Evolutionary conservation across 2,888 invertebrate species (phyloP), one percentile per base, ranked within the genome.

Genomic region (Eristalinus aeneus): DNA sequence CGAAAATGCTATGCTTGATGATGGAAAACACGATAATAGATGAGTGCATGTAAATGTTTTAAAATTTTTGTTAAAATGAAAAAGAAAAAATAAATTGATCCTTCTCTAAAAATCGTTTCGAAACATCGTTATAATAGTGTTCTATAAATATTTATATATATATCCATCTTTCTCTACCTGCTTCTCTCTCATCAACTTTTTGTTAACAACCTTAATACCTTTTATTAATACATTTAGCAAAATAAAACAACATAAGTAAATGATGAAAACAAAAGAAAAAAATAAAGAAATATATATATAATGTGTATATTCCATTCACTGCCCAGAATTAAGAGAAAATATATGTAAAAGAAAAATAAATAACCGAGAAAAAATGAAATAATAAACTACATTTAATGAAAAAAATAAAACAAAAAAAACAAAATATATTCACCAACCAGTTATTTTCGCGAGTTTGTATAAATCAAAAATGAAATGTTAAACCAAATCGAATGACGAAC

Each of bases 301-400:
- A 84, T 77, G 61, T 85, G 85, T 85, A 85, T 81, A 85, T 85
- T 85, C 85, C 85, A 85, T 85, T 85, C 85, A 85, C 85, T 85
- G 85, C 85, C 85, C 85, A 85, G 76, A 85, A 77, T 76, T 73
- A 85, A 85, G 68, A 81, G 72, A 74, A 79, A 67, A 69, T 64
- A 67, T 23, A 61, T 36, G 65, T 75, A 84, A 60, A 20, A 67
- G 9, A 73, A 36, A 56, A 36, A 22, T 69, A 58, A 67, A 61
- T 32, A 67, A 56, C 27, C 27, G 39, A 67, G 32, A 53, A 72
- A 53, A 34, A 53, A 56, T 64, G 23, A 64, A 34, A 36, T 20
- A 68, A 79, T 16, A 46, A n/a, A 54, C 46, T 46, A 46, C 46
- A 16, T 46, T 46, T 46, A 46, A 46, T 46, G 54, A 71, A 63